These are phyloP conservation scores for Lasioglossum baleicum DNA, from an alignment of 1,140 invertebrate genomes.

Conservation along the genomic window DNA sequence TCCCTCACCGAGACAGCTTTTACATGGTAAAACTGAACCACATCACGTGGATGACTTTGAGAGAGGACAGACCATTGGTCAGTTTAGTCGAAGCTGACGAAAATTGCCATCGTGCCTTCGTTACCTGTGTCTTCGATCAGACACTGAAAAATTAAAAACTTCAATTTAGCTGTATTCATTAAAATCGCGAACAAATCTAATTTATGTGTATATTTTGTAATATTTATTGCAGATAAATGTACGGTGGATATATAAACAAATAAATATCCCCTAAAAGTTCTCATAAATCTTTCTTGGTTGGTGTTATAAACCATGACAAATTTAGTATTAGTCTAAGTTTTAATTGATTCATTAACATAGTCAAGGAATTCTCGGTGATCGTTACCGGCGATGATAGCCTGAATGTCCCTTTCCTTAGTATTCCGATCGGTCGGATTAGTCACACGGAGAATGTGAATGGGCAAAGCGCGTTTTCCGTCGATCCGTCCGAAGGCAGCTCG, in stretches of 20 bases:
- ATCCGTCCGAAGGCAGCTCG: conserved; percentile 42
- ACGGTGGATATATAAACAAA: not conserved
- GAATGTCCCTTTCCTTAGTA: not conserved
- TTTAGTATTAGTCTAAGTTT: no score
- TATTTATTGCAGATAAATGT: not conserved
- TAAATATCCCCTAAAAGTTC: not conserved
- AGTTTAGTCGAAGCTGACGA: conserved; percentile 42
- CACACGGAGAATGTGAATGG: conserved; percentile 57
- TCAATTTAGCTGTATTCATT: no score
- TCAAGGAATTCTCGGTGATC: not conserved
- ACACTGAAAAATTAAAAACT: no score
- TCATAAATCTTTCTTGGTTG: no score
- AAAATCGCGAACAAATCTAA: not conserved
- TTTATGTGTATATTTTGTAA: not conserved
- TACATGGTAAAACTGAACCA: conserved; percentile 65
- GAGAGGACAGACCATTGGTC: conserved; percentile 56
- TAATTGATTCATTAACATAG: not conserved
- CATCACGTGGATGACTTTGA: conserved; percentile 55
- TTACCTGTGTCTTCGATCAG: conserved; percentile 55
- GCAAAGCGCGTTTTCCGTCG: conserved; percentile 46
- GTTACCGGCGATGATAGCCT: not conserved
- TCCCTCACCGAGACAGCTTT: conserved; percentile 61
- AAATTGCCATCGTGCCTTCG: conserved; percentile 63
- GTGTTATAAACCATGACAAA: no score
- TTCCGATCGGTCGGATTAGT: conserved; percentile 47